These are phyloP conservation scores for Tragulus kanchil DNA, from an alignment of 2,113 vertebrate genomes.

Conservation along the genomic window DNA sequence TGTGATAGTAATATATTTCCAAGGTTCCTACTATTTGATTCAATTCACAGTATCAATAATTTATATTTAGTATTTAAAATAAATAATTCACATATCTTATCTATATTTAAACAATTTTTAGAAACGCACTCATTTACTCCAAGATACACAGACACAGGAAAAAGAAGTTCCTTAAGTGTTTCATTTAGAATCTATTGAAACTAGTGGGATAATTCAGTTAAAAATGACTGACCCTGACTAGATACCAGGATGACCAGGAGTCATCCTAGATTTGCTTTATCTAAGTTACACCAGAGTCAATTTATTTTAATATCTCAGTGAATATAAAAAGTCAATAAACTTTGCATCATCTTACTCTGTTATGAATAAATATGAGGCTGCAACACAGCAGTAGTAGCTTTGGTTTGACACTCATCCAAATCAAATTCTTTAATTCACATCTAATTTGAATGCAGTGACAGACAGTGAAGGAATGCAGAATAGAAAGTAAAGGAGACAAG, in stretches of 20 bases:
- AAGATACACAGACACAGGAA: neutral
- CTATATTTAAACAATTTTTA: neutral
- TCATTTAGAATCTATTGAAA: neutral
- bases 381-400: neutral
- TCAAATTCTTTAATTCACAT: slow-evolving; percentile 60
- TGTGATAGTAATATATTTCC: neutral
- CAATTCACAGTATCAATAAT: neutral
- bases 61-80: neutral
- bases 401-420: slow-evolving; percentile 55
- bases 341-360: neutral
- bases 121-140: neutral
- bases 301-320: neutral
- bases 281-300: neutral
- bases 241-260: neutral
- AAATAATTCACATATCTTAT: neutral
- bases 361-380: neutral
- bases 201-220: neutral
- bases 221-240: neutral
- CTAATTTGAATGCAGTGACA: slow-evolving; percentile 48
- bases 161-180: neutral
- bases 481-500: neutral
- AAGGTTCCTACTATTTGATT: neutral
- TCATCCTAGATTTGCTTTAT: neutral
- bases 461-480: neutral
- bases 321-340: neutral